Evolutionary conservation across 2,888 invertebrate species (phyloP), one percentile per base, ranked within the genome.

Genomic region (Agriopis marginaria): DNA sequence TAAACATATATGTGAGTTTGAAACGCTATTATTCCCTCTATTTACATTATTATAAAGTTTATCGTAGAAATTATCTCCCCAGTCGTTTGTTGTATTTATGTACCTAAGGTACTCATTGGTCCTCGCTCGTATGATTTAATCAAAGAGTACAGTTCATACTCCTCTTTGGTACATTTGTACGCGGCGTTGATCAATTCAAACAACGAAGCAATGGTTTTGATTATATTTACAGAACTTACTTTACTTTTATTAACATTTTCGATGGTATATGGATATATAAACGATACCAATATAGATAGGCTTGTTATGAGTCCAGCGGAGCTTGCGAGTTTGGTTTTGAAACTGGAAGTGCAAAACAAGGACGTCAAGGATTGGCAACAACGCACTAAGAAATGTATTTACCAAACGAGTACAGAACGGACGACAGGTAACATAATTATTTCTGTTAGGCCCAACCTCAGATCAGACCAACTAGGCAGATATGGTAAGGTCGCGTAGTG

Each of bases 291-390:
- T 32, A 44, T n/a, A 42, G 62, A 53, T 3, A 53, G 44, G 60
- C 39, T 53, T 11, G 51, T 51, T 7, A 3, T 61, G 7, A 54
- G 44, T 14, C 45, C 62, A 32, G 14, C 14, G 8, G 62, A 62
- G 17, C 53, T 62, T n/a, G 53, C 62, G 7, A 53, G 40, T 12
- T 44, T 62, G 9, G 45, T 62, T 45, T 47, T 66, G 11, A 61
- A 59, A 54, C 12, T 51, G 62, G 78, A 77, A 50, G 66, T 72
- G 42, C 78, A 77, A 71, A 74, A 64, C 11, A 70, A 71, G n/a
- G 32, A 12, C 1, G 42, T 64, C 0, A 44, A 40, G 7, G 6
- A 45, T 3, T 49, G 66, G 50, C 61, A 32, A 8, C 49, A 32
- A 9, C 70, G 14, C 63, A 76, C 76, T 63, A 66, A 39, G 12